Base-by-base conservation (phyloP, 92 coral and sea anemone species). In the Phenganax subtilis region DNA sequence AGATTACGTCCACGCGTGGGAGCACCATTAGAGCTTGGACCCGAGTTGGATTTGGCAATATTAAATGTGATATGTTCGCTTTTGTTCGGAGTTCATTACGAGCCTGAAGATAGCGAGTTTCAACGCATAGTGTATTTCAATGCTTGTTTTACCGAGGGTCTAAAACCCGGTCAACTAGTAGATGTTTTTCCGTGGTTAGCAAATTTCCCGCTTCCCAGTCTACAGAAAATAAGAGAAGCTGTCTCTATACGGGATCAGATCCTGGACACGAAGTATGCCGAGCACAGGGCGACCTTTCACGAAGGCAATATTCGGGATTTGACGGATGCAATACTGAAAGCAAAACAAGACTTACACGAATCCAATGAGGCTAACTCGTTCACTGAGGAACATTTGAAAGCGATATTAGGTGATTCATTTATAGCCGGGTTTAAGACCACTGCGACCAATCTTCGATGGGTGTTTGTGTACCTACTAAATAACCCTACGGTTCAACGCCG, bases 381-480 rank as follows among this genome's bases (percentile, higher is more conserved):
- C 29, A 90, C 92, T 37, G 97, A 96, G 79, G 96, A 92, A 25
- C 97, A 92, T 82, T 87, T 92, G 68, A 84, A 92, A 17, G 81
- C 89, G 84, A 96, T 97, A 37, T 76, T 96, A 80, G 87, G 84
- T 75, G 99, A 96, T 83, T 88, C 89, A 51, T 92, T 96, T 75
- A 90, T 93, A 65, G 99, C 96, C 27, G 99, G 99, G 15, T 83
- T 93, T 57, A 97, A 96, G 82, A 96, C 99, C 31, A 92, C 97
- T 28, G 90, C 96, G 7, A 90, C 97, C 0, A 87, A 90, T 59
- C 81, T 96, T 28, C 96, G 89, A 11, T 96, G 99, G 99, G 89
- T 92, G 64, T 89, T 96, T 67, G 88, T 93, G 44, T 96, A 90
- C 82, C 85, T 96, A 30, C 91, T 92, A 51, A 81, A 85, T 65